These are phyloP conservation scores for Scaptomyza reducta DNA, from an alignment of 2,888 invertebrate genomes.

Conservation along the genomic window DNA sequence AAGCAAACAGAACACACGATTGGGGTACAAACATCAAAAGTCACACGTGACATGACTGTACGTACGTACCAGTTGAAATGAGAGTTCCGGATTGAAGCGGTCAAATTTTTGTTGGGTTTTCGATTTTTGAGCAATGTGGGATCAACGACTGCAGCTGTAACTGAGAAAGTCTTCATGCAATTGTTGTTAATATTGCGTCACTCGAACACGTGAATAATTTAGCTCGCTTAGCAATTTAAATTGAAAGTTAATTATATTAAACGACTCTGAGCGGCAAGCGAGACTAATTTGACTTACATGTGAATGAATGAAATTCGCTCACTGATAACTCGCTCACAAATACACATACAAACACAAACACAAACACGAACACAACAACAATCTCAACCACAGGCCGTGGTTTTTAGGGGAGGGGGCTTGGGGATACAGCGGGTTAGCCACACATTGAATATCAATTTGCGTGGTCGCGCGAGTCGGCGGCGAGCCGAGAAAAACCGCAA, in stretches of 20 bases:
- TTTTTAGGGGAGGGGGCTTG: not conserved
- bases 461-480: conserved; percentile 58
- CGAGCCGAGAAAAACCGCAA: conserved; percentile 51
- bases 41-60: conserved; percentile 41
- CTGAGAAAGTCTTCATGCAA: conserved; percentile 41
- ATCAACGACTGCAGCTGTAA: conserved; percentile 11
- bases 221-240: conserved; percentile 60
- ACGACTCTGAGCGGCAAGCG: conserved; percentile 34
- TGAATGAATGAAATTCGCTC: conserved; percentile 67
- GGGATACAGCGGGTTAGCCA: conserved; percentile 18
- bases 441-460: conserved; percentile 61
- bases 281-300: conserved; percentile 70
- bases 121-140: not conserved
- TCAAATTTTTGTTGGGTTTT: not conserved
- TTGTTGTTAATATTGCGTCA: conserved; percentile 64
- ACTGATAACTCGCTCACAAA: conserved; percentile 56
- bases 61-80: conserved; percentile 6
- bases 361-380: not conserved
- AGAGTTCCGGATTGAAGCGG: conserved; percentile 19
- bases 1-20: not conserved
- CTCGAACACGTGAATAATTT: conserved; percentile 51
- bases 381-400: not conserved
- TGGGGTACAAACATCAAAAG: conserved; percentile 18
- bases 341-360: conserved; percentile 10
- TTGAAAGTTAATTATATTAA: conserved; percentile 64